A percentile compares a stretch with the other conserved stretches of the same genome.
phyloP scores from a whole-genome alignment of 2,797 vertebrate species.

The Bufotes viridis region DNA sequence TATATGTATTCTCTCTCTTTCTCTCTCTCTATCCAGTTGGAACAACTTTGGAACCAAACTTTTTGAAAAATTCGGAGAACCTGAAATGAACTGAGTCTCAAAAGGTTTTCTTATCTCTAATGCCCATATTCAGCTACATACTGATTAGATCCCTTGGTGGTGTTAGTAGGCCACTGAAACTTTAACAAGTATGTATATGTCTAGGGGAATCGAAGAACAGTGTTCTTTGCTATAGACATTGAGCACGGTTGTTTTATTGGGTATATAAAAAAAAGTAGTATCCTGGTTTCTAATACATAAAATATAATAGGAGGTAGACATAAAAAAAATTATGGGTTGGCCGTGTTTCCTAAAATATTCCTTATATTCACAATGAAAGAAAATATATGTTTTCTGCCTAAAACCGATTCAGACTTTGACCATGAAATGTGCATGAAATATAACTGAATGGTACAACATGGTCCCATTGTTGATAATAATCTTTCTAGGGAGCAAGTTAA shows the following conservation, averaged over 20 bases:
- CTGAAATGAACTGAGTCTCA: too few species aligned
- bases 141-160: not conserved
- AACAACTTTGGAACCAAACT: too few species aligned
- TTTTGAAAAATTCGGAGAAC: too few species aligned
- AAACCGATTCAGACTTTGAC: not conserved
- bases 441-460: not conserved
- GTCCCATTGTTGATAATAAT: slow-evolving; percentile 31
- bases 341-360: not conserved
- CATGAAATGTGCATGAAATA: slow-evolving; percentile 9
- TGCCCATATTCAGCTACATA: not conserved
- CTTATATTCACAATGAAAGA: not conserved
- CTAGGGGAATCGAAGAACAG: not conserved
- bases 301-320: not conserved
- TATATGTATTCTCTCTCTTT: too few species aligned
- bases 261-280: not conserved
- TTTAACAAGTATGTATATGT: not conserved
- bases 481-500: slow-evolving; percentile 35
- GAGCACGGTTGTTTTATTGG: not conserved
- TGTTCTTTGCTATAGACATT: not conserved
- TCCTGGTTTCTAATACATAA: not conserved
- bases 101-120: too few species aligned
- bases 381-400: not conserved
- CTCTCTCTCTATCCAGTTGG: too few species aligned
- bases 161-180: not conserved
- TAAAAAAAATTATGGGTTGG: not conserved